Conservation (phyloP, 2,113 vertebrate genomes). For the Entosphenus tridentatus region DNA sequence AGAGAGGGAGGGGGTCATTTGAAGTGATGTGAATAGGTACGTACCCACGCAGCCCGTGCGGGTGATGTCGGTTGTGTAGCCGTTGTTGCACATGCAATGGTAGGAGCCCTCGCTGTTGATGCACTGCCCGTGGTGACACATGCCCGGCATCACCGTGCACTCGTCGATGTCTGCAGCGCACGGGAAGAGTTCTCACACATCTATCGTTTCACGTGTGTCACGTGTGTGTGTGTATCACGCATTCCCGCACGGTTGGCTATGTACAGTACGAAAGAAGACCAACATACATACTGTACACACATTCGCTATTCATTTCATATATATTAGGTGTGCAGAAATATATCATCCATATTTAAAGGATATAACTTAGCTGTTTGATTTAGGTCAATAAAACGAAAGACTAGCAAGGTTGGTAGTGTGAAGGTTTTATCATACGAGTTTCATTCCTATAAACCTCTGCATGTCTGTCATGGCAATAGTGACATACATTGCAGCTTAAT, state of each 20-base stretch:
- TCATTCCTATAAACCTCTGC: too few species aligned
- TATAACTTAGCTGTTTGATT: too few species aligned
- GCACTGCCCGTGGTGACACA: constrained; percentile 59
- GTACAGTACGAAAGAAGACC: not conserved
- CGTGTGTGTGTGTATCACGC: not conserved
- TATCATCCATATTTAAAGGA: not conserved
- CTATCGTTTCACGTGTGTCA: not conserved
- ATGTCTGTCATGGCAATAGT: too few species aligned
- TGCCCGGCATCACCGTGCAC: constrained; percentile 46
- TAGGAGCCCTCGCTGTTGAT: constrained; percentile 76
- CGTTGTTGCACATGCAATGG: constrained; percentile 56
- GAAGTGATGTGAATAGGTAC: constrained; percentile 8
- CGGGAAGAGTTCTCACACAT: not conserved
- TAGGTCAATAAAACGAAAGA: too few species aligned
- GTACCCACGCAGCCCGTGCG: constrained; percentile 50
- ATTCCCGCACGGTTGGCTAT: not conserved
- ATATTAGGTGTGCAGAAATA: not conserved
- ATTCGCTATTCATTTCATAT: not conserved
- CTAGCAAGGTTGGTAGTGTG: too few species aligned
- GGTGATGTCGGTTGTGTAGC: constrained; percentile 40
- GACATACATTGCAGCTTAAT: too few species aligned
- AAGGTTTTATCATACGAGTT: too few species aligned
- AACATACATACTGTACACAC: not conserved
- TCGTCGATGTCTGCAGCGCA: constrained; percentile 57
- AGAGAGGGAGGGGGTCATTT: too few species aligned